Base-by-base conservation (phyloP, 2,888 invertebrate species). In the Scrobipalpa atriplicella region DNA sequence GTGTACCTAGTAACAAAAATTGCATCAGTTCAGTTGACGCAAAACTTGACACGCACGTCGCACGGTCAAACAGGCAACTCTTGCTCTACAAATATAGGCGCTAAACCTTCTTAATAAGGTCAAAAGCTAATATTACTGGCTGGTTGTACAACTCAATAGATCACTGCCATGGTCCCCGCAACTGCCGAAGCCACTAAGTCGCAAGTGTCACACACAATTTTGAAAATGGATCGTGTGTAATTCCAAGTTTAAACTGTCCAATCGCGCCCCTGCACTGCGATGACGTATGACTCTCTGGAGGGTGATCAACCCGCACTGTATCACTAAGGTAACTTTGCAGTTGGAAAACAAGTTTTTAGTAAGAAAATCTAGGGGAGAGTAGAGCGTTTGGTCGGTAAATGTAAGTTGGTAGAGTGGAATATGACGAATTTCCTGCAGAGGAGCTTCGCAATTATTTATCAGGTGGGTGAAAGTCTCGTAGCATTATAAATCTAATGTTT, bases 201-300 rank as follows among this genome's bases (percentile, higher is more conserved):
- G 16, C 70, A 72, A 70, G 65, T 68, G 66, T 65, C 62, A 66
- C 67, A 69, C 70, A 74, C 71, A 77, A 82, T 83, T 81, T 82
- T 64, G 77, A 81, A 85, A 86, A 88, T 87, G 84, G 83, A 86
- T 83, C 74, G 79, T 75, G 64, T 66, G 68, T 66, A 70, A 80
- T 86, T 83, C 84, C 74, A 86, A 90, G 87, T 90, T 89, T 88
- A 85, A 89, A 89, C 85, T 88, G 88, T 86, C 85, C 84, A 75
- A 80, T 64, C 67, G 66, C 73, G 74, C 78, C 82, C 84, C 82
- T 70, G 72, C 71, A 72, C 63, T 68, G 69, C 71, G 78, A 89
- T 90, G 89, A 90, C 83, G 83, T 83, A 90, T 87, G 74, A 83
- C 75, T 79, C 90, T 85, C 90, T 61, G 66, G 87, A 84, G 90